These are phyloP conservation scores for Noctua janthina DNA, from an alignment of 2,888 invertebrate species.

Conservation along the genomic window DNA sequence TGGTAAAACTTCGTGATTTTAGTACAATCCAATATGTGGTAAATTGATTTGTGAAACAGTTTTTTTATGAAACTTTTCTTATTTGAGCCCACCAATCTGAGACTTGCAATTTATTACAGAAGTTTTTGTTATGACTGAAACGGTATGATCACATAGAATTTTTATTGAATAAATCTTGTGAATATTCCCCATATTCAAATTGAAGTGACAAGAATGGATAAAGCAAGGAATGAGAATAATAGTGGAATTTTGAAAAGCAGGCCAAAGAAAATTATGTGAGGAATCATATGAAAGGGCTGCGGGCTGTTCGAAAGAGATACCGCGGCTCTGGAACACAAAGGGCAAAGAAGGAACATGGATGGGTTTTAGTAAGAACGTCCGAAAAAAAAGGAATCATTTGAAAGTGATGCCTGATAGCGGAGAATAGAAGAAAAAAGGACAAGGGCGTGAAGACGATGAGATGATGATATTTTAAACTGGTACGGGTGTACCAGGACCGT, in stretches of 20 bases:
- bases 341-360: too few relatives aligned
- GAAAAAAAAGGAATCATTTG: too few relatives aligned
- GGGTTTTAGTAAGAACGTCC: too few relatives aligned
- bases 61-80: constrained; percentile 36
- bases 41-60: constrained; percentile 37
- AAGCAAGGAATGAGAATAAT: background rate
- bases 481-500: too few relatives aligned
- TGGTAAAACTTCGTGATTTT: constrained; percentile 38
- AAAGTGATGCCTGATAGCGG: background rate
- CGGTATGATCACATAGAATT: constrained; percentile 1
- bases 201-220: background rate
- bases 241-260: background rate
- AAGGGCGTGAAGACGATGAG: background rate
- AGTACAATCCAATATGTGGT: constrained; percentile 30
- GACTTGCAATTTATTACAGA: constrained; percentile 34
- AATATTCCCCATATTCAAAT: background rate
- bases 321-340: too few relatives aligned
- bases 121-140: constrained; percentile 32
- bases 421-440: background rate
- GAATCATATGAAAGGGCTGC: background rate
- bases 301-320: too few relatives aligned
- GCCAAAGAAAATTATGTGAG: background rate
- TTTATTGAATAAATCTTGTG: background rate
- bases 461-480: background rate
- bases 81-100: constrained; percentile 25